Percentiles rank a stretch among this genome's conserved stretches.
phyloP scores from a whole-genome alignment of 2,888 invertebrate genomes.

The Leucophenga montana region DNA sequence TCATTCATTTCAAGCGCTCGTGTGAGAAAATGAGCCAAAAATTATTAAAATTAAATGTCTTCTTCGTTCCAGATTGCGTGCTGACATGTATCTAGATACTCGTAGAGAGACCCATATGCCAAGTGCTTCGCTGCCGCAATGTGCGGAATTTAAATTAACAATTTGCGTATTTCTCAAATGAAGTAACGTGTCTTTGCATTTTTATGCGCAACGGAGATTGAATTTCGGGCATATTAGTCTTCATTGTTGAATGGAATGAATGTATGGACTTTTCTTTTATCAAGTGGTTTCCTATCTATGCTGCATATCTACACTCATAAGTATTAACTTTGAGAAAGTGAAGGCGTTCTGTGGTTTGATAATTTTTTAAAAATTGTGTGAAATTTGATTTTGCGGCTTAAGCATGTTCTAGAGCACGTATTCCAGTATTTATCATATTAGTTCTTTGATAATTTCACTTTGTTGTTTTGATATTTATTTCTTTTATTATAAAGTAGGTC shows the following conservation, averaged over 20 bases:
- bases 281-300: conserved; percentile 46
- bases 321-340: conserved; percentile 45
- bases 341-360: not conserved
- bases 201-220: not conserved
- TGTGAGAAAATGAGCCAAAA: conserved; percentile 31
- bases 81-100: not conserved
- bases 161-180: conserved; percentile 37
- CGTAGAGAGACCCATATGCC: not conserved
- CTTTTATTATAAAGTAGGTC: conserved; percentile 1
- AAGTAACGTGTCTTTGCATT: conserved; percentile 15
- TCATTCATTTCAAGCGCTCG: conserved; percentile 23
- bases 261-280: conserved; percentile 7
- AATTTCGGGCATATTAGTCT: not conserved
- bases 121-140: conserved; percentile 31
- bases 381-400: not conserved
- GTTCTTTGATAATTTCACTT: not conserved
- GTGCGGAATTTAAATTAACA: conserved; percentile 63
- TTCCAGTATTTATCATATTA: not conserved
- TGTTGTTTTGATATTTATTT: not conserved
- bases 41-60: conserved; percentile 46
- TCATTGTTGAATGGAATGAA: not conserved
- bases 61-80: conserved; percentile 4
- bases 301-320: conserved; percentile 40
- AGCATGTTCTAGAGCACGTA: not conserved
- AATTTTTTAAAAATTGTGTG: conserved; percentile 31